Base-by-base conservation (phyloP, 2,888 invertebrate genomes). In the Scelioninae gen. 1 region DNA sequence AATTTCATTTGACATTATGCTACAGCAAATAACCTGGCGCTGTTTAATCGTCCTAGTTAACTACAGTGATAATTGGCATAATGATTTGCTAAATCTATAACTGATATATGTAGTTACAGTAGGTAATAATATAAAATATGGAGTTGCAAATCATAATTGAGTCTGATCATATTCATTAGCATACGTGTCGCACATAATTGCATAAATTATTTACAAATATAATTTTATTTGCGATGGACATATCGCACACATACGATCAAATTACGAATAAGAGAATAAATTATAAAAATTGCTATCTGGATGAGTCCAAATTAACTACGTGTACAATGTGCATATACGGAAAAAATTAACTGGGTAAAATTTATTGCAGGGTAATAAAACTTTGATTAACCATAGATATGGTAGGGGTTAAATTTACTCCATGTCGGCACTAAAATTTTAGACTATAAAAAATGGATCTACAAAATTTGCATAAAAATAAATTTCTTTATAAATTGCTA, bases 21-120 rank as follows among this genome's bases (percentile, higher is more conserved):
- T 15, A 9, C 43, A 60, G 60, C 60, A 60, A 60, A 60, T 60
- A 60, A 60, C 34, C 34, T 4, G 31, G 29, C 45, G 45, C 43
- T 58, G 23, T 60, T 60, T 45, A 60, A 45, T 60, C 23, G 60
- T n/a, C 11, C 10, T 34, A 45, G 29, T 45, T 60, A 34, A 60
- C 43, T 60, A 43, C 45, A 60, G 43, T 60, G 43, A 13, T 45
- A 31, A 60, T 40, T 60, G 29, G 58, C n/a, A 16, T 40, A 58
- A 43, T 34, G 34, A 5, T 58, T 23, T 23, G 23, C 58, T 34
- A 23, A 13, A 43, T 11, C 23, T 58, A 40, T 11, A 16, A 15
- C 8, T 11, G 7, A 10, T 58, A 58, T 23, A 40, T 16, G 11
- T 40, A 8, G 40, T n/a, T n/a, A n/a, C n/a, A n/a, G 10, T 40